Conservation (phyloP, 2,888 invertebrate genomes). For the Trichopria drosophilae region DNA sequence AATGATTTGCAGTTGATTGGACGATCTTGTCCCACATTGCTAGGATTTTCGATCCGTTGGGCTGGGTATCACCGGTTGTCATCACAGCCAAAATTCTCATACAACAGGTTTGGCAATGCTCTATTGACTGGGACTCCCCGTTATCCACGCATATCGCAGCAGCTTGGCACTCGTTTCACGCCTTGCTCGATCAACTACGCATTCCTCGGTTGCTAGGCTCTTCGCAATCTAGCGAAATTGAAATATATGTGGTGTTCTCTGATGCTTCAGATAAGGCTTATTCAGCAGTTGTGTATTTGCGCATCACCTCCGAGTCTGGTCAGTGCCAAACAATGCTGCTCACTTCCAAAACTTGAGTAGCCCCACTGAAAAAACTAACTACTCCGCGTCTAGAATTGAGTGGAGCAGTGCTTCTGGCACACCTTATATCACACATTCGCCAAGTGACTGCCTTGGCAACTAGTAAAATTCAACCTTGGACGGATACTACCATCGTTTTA, state of each 20-base stretch:
- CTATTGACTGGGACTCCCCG: constrained; percentile 35
- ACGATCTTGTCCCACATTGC: constrained; percentile 37
- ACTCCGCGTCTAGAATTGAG: constrained; percentile 22
- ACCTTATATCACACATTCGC: no score
- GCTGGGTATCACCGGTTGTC: no score
- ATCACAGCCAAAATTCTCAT: constrained; percentile 33
- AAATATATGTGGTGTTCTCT: constrained; percentile 37
- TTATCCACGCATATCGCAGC: no score
- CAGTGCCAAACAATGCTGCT: neutral
- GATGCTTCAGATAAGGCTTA: constrained; percentile 35
- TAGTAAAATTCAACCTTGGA: no score
- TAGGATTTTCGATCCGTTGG: no score
- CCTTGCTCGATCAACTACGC: no score
- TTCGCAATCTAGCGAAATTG: no score
- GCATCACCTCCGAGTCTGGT: constrained; percentile 5
- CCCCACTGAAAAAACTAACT: constrained; percentile 12
- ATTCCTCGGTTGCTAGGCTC: no score
- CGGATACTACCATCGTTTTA: no score
- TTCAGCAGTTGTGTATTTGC: constrained; percentile 29
- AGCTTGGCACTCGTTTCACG: no score
- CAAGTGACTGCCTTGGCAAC: no score
- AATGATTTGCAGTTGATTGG: no score
- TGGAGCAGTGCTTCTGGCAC: constrained; percentile 12
- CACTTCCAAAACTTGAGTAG: constrained; percentile 19
- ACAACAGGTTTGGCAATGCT: constrained; percentile 34